Evolutionary conservation across 1,140 invertebrate species (phyloP), one percentile per base, ranked within the genome.

Genomic region (Lutraria rhynchaena): DNA sequence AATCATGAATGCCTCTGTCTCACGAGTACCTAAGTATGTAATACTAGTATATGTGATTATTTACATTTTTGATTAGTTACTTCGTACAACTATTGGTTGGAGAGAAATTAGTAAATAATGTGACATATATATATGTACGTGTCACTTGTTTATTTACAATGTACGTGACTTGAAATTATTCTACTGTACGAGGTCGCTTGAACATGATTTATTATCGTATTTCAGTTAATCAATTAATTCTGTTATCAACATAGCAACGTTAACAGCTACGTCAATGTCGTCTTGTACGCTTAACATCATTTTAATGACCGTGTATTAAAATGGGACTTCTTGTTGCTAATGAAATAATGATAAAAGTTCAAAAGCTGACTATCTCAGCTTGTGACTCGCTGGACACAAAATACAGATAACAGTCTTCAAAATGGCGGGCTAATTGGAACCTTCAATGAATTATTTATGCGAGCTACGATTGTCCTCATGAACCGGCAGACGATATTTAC

Each of bases 241-340:
- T n/a, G 46, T 65, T 65, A 65, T 65, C 58, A 69, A 55, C 75
- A 41, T 67, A 69, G 75, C 75, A 78, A 78, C 75, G 37, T 29
- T 24, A 69, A 69, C 29, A 53, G 75, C 27, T 67, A 17, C 44
- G 51, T 69, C 61, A 78, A 78, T 55, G 58, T 55, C 29, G 61
- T 41, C 29, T 27, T 55, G 35, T 67, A 17, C 69, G 55, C 65
- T 78, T 78, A 78, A 78, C 75, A 78, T 78, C 75, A 49, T 78
- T 78, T 69, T 78, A 69, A 78, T 69, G 61, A 78, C 53, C n/a
- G 29, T 29, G 61, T 65, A 69, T 78, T 78, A 2, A 65, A 65
- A 24, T 11, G 31, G 70, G 37, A 73, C 29, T 17, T 58, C 33
- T 58, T 73, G 53, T 49, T 27, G 29, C 35, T 31, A 58, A 53